Evolutionary conservation across 2,113 vertebrate genomes (phyloP), one percentile per base, ranked within the genome.

Genomic region (Catharus bicknelli): DNA sequence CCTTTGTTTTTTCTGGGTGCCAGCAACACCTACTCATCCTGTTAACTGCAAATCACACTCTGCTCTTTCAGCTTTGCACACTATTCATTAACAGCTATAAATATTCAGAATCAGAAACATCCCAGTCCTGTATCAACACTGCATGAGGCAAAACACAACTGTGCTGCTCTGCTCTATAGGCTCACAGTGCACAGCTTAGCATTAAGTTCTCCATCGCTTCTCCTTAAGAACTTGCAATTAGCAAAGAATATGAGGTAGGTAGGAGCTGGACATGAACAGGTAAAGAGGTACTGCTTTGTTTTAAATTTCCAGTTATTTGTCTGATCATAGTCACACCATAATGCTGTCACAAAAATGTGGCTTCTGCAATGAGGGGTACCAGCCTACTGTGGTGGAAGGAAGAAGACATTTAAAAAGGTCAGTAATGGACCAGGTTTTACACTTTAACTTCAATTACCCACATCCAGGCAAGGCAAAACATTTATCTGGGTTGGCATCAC

Each of bases 361-460:
- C 77, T 94, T 91, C 59, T 0, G 0, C 84, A 47, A 48, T 75
- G 77, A 93, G n/a, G 42, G 27, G 29, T 63, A 90, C 74, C 67
- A 75, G 67, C 80, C 79, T 84, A 17, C 79, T 63, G 78, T 40
- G 38, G 78, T 76, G 82, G 88, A 94, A 94, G 90, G 48, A 95
- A 48, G 73, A 59, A 95, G 77, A 82, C 94, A 87, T 92, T 95
- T 95, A 0, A 70, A 94, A 95, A 97, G 94, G 96, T 95, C 94
- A 94, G 90, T 96, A 95, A 96, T 47, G 90, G 86, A 93, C 86
- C 90, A 83, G 88, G 70, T 92, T 96, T 96, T 96, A 90, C 92
- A 92, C 77, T 94, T 95, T 89, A 90, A 75, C 66, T 95, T 78
- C 76, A 48, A 72, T 95, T 94, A 92, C 70, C 38, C 42, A 40